Percentiles rank a stretch among this genome's conserved stretches.
These are phyloP conservation scores for Cataglyphis livida DNA, from an alignment of 2,888 invertebrate genomes.

Conservation along the genomic window DNA sequence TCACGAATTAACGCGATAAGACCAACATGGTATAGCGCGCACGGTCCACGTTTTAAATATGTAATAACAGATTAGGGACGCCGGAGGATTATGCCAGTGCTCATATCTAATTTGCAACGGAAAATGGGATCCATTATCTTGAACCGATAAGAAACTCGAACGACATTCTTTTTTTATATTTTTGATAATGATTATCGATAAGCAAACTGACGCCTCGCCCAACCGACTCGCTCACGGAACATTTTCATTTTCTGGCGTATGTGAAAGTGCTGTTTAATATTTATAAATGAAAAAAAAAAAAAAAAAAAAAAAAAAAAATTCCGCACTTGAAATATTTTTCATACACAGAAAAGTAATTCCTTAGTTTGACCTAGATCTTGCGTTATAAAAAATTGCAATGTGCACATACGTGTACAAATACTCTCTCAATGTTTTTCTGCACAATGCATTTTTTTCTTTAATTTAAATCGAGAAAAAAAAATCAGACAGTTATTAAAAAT, in stretches of 20 bases:
- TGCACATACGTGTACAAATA: background rate
- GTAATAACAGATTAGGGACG: slow-evolving; percentile 55
- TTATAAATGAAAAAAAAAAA: background rate
- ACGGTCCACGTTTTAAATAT: slow-evolving; percentile 56
- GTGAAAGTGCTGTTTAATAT: background rate
- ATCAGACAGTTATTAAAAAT: background rate
- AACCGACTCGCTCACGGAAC: slow-evolving; percentile 1
- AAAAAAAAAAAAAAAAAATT: slow-evolving; percentile 8
- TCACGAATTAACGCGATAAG: slow-evolving; percentile 70
- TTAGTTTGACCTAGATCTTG: slow-evolving; percentile 5
- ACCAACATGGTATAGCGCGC: slow-evolving; percentile 25
- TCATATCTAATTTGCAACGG: slow-evolving; percentile 61
- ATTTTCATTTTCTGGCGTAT: background rate
- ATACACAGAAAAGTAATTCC: background rate
- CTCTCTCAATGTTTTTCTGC: background rate
- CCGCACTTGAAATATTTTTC: background rate
- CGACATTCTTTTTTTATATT: slow-evolving; percentile 21
- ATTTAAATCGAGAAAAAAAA: background rate
- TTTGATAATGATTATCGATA: slow-evolving; percentile 34
- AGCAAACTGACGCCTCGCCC: slow-evolving; percentile 19
- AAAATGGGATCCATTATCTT: slow-evolving; percentile 44
- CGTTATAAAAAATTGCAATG: background rate
- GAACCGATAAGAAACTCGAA: slow-evolving; percentile 35
- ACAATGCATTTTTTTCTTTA: background rate
- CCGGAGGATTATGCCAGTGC: slow-evolving; percentile 56